Conservation (phyloP, 2,888 invertebrate species). For the Sylvicola cinctus region DNA sequence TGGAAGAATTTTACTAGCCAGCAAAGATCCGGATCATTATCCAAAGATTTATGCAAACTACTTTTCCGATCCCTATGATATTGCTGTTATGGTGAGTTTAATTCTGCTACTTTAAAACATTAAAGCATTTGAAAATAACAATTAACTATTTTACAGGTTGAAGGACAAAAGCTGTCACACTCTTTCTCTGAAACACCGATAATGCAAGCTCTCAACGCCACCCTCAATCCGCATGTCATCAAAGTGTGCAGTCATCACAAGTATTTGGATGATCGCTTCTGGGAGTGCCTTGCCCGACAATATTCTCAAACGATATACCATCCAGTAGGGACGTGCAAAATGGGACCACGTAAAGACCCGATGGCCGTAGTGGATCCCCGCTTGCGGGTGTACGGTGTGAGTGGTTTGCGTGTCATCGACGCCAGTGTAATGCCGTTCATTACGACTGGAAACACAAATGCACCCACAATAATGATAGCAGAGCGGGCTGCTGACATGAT, state of each 20-base stretch:
- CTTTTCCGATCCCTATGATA: constrained; percentile 47
- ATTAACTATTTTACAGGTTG: constrained; percentile 30
- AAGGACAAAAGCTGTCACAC: constrained; percentile 26
- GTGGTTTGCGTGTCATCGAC: constrained; percentile 52
- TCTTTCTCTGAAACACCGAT: constrained; percentile 35
- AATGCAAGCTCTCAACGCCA: constrained; percentile 36
- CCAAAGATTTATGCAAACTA: constrained; percentile 84
- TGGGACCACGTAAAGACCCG: constrained; percentile 40
- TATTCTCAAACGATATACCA: constrained; percentile 66
- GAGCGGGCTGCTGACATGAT: constrained; percentile 70
- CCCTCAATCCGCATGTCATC: constrained; percentile 39
- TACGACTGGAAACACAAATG: constrained; percentile 61
- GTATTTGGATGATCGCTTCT: constrained; percentile 50
- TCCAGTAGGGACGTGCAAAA: constrained; percentile 62
- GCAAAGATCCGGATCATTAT: constrained; percentile 44
- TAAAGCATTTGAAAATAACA: constrained; percentile 2
- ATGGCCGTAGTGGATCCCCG: constrained; percentile 50
- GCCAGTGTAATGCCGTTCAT: constrained; percentile 69
- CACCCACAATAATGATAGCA: constrained; percentile 65
- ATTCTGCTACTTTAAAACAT: background rate
- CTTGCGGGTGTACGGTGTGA: constrained; percentile 43
- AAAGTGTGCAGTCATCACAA: constrained; percentile 41
- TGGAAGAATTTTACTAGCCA: constrained; percentile 44
- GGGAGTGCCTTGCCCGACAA: constrained; percentile 53
- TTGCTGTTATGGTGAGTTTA: constrained; percentile 43